phyloP scores from a whole-genome alignment of 2,797 vertebrate species.

The Clarias fuscus region DNA sequence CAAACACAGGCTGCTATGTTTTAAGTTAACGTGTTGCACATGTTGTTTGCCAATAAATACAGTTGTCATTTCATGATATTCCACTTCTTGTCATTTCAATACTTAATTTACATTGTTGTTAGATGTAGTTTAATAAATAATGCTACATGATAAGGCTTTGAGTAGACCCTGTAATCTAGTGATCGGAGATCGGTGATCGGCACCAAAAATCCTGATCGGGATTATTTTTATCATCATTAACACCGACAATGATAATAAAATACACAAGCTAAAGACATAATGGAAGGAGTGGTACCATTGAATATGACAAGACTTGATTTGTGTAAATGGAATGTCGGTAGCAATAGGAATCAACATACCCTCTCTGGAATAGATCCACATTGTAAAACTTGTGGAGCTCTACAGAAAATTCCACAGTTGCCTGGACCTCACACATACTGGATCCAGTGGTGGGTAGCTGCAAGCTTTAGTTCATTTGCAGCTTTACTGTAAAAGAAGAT shows the following conservation, averaged over 20 bases:
- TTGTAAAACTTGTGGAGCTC: constrained; percentile 99
- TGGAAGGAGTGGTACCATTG: background rate
- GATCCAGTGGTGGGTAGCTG: constrained; percentile 74
- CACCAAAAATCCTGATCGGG: too few species aligned
- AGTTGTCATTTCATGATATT: too few species aligned
- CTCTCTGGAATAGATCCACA: constrained; percentile 99
- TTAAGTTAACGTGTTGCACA: too few species aligned
- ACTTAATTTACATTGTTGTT: too few species aligned
- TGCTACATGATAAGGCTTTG: too few species aligned
- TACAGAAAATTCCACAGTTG: constrained; percentile 98
- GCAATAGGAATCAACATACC: constrained; percentile 73
- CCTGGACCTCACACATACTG: constrained; percentile 97
- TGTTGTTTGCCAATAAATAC: too few species aligned
- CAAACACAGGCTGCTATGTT: too few species aligned
- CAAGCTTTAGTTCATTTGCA: constrained; percentile 78
- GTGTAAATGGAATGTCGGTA: background rate
- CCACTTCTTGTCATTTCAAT: too few species aligned
- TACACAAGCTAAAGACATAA: background rate
- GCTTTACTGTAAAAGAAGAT: constrained; percentile 53
- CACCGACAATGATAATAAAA: background rate
- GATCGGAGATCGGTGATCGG: too few species aligned
- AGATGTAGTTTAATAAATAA: too few species aligned
- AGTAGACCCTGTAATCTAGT: too few species aligned
- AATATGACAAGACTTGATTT: background rate
- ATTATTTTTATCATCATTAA: background rate